A percentile compares a stretch with the other conserved stretches of the same genome.
Conservation (phyloP, 2,797 vertebrate species). For the Melanotaenia trifasciata region DNA sequence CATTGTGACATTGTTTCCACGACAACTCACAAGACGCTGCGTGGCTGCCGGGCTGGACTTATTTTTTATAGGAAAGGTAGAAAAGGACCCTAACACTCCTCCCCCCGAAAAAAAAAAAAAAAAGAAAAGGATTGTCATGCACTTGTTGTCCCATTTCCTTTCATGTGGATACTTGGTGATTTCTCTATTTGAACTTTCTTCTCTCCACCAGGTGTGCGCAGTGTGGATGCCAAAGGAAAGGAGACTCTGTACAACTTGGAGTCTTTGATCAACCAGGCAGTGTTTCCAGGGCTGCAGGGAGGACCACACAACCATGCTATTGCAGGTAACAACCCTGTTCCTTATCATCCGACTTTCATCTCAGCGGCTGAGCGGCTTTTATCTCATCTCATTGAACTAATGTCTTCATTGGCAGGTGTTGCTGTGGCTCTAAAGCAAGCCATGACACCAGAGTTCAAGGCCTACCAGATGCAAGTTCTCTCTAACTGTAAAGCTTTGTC, state of each 20-base stretch:
- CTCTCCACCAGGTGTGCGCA: conserved; percentile 85
- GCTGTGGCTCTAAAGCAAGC: conserved; percentile 94
- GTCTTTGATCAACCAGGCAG: conserved; percentile 93
- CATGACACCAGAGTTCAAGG: conserved; percentile 90
- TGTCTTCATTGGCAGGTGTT: conserved; percentile 82
- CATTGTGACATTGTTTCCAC: conserved; percentile 93
- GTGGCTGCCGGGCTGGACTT: conserved; percentile 94
- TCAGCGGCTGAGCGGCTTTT: neutral
- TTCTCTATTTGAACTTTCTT: neutral
- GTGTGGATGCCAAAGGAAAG: conserved; percentile 92
- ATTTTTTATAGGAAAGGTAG: conserved; percentile 96
- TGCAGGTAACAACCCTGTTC: conserved; percentile 83
- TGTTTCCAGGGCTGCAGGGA: conserved; percentile 98
- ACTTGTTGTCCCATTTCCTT: neutral
- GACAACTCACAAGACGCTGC: conserved; percentile 96
- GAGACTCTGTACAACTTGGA: conserved; percentile 92
- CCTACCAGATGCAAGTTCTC: conserved; percentile 92
- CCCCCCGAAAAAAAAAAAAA: too few relatives aligned
- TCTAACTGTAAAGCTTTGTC: conserved; percentile 89
- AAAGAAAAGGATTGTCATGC: neutral
- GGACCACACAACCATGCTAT: conserved; percentile 98
- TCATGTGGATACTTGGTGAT: neutral
- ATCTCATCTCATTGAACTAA: neutral
- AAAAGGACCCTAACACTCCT: neutral
- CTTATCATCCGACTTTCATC: neutral